phyloP scores from a whole-genome alignment of 2,113 vertebrate species.

The Pluvianellus socialis region DNA sequence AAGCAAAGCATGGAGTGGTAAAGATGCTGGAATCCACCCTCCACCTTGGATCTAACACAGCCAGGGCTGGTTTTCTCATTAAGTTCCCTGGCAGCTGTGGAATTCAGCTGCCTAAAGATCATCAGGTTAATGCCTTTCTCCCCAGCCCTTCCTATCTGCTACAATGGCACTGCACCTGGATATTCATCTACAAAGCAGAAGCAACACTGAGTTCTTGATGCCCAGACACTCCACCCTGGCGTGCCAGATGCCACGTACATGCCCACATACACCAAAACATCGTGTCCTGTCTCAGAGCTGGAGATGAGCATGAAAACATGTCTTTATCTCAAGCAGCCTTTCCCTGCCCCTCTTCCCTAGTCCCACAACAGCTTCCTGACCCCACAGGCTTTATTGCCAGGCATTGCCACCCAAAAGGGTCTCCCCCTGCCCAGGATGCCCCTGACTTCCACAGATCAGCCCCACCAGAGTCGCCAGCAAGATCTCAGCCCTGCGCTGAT shows the following conservation, averaged over 20 bases:
- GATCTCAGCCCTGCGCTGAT: neutral
- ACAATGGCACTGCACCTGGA: neutral
- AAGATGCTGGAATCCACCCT: neutral
- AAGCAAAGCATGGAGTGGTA: neutral
- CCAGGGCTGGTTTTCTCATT: neutral
- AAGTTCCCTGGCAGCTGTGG: neutral
- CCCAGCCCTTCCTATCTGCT: neutral
- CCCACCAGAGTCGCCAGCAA: neutral
- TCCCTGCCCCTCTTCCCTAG: neutral
- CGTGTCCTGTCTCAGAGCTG: neutral
- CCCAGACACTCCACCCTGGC: neutral
- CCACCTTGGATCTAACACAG: neutral
- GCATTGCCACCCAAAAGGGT: neutral
- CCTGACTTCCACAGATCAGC: neutral
- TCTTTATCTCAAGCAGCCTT: neutral
- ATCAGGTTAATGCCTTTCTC: neutral
- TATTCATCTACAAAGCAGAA: neutral
- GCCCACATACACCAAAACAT: neutral
- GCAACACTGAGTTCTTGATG: neutral
- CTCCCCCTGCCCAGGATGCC: fast-evolving
- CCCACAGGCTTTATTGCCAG: neutral
- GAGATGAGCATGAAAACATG: neutral
- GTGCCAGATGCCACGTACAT: fast-evolving
- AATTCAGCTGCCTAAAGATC: neutral
- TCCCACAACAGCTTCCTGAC: neutral